Base-by-base conservation (phyloP, 2,113 vertebrate genomes). In the Oreochromis niloticus region DNA sequence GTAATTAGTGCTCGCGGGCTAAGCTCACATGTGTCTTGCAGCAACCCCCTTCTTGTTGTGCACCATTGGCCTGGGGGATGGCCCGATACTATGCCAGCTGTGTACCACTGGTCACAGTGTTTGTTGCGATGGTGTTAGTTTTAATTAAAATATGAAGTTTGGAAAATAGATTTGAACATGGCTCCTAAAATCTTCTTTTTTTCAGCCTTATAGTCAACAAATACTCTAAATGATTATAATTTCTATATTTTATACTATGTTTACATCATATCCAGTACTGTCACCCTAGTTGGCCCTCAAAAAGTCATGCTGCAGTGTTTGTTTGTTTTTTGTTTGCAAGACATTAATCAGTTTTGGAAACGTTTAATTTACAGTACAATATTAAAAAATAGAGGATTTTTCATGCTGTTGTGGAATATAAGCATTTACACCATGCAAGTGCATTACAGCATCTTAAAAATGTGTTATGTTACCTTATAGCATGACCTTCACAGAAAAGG, bases 1-100 rank as follows among this genome's bases (percentile, higher is more conserved):
- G 71, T 78, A 50, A 30, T 78, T 30, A 2, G 1, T 78, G 46
- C 6, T 32, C 1, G 0, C 7, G 6, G 73, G 16, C 46, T 52
- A 32, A 78, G 46, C 73, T 78, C 73, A 32, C 24, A 30, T 7
- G 27, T 27, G 6, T 12, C 24, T 75, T 19, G 32, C 6, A 52
- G 27, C 1, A 11, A 50, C 6, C 13, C 10, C 16, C 27, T 78
- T 32, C 46, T 52, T 78, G 43, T 32, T 50, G 16, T 27, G 9
- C 71, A 75, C 71, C 41, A 6, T 27, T 39, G 61, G 61, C 16
- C 10, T 32, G 71, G 16, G 27, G 46, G 71, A 32, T 50, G 19
- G 71, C 16, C 71, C 17, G 4, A 32, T 50, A 78, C 43, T 78
- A 78, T 78, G 27, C 27, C 73, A 52, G 46, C 46, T 19, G 24